A percentile compares a stretch with the other conserved stretches of the same genome.
Conservation (phyloP, 2,113 vertebrate species). For the Lota lota region DNA sequence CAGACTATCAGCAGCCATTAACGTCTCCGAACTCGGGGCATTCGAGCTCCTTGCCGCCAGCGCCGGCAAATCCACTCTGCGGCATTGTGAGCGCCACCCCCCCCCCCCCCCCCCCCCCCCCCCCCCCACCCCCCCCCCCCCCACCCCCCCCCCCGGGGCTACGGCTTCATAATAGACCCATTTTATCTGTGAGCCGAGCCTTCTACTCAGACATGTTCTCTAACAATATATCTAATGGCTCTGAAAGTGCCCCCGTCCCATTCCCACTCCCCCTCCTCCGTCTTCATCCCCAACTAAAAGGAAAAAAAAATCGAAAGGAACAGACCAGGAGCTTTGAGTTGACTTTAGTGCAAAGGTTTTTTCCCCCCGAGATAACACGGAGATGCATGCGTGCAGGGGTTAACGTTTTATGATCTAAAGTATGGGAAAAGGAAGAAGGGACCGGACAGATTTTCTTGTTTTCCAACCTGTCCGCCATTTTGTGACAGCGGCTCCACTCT, state of each 20-base stretch:
- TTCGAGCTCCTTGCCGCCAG: conserved; percentile 33
- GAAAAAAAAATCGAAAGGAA: not conserved
- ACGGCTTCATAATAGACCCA: conserved; percentile 37
- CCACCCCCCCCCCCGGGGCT: conserved; percentile 34
- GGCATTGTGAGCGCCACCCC: conserved; percentile 52
- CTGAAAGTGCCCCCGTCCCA: conserved; percentile 5
- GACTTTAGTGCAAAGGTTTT: too few relatives aligned
- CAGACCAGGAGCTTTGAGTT: too few relatives aligned
- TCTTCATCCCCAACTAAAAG: too few relatives aligned
- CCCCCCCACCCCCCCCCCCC: conserved; percentile 34
- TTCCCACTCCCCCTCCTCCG: not conserved
- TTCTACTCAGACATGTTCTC: conserved; percentile 46
- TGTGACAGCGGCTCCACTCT: too few relatives aligned
- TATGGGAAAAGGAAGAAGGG: too few relatives aligned
- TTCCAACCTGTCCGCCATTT: too few relatives aligned
- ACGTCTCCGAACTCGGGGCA: conserved; percentile 36
- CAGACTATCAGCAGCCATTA: conserved; percentile 49
- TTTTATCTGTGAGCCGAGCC: conserved; percentile 48
- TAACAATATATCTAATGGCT: conserved; percentile 55
- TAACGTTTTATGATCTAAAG: too few relatives aligned
- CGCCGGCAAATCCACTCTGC: conserved; percentile 53
- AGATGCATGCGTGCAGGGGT: too few relatives aligned
- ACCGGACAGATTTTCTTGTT: too few relatives aligned
- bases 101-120: conserved; percentile 30
- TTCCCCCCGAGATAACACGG: too few relatives aligned